Percentiles rank a stretch among this genome's conserved stretches.
Conservation (phyloP, 2,888 invertebrate genomes). For the Ypsolopha scabrella region DNA sequence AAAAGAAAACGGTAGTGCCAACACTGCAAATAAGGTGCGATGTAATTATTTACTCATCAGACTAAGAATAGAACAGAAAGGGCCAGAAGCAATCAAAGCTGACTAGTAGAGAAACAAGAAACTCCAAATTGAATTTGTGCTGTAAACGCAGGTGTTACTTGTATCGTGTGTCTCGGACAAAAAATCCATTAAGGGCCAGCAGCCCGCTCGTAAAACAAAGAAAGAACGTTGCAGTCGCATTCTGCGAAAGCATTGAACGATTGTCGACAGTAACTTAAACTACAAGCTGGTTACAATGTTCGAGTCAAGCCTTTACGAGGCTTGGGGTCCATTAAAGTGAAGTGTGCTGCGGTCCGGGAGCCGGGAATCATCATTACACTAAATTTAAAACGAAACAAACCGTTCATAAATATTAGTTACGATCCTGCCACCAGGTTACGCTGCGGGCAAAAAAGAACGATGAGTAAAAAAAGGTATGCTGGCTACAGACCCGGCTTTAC, state of each 20-base stretch:
- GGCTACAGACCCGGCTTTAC: not conserved
- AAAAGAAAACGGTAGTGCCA: not conserved
- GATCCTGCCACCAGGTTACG: slow-evolving; percentile 48
- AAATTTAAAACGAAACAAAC: slow-evolving; percentile 55
- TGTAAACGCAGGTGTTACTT: not conserved
- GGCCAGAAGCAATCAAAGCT: not conserved
- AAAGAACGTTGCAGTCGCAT: slow-evolving; percentile 1
- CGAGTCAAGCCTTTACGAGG: slow-evolving; percentile 9
- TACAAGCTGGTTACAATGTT: slow-evolving; percentile 19
- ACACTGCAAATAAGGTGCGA: not conserved
- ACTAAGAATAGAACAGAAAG: not conserved
- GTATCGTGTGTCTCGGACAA: slow-evolving; percentile 7
- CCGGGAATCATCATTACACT: slow-evolving; percentile 39
- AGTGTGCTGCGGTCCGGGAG: slow-evolving; percentile 20
- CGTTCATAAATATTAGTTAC: slow-evolving; percentile 52
- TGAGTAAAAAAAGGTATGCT: slow-evolving; percentile 3
- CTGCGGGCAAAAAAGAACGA: slow-evolving; percentile 28
- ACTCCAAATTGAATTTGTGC: slow-evolving; percentile 6
- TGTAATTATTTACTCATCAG: slow-evolving; percentile 2
- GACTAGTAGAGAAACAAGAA: slow-evolving; percentile 2
- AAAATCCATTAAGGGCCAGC: slow-evolving; percentile 13
- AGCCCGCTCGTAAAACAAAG: slow-evolving; percentile 13
- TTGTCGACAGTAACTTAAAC: slow-evolving; percentile 21
- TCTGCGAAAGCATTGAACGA: not conserved
- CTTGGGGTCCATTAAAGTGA: slow-evolving; percentile 13